These are phyloP conservation scores for Phylloscopus whistleri DNA, from an alignment of 2,113 vertebrate species.

Conservation along the genomic window DNA sequence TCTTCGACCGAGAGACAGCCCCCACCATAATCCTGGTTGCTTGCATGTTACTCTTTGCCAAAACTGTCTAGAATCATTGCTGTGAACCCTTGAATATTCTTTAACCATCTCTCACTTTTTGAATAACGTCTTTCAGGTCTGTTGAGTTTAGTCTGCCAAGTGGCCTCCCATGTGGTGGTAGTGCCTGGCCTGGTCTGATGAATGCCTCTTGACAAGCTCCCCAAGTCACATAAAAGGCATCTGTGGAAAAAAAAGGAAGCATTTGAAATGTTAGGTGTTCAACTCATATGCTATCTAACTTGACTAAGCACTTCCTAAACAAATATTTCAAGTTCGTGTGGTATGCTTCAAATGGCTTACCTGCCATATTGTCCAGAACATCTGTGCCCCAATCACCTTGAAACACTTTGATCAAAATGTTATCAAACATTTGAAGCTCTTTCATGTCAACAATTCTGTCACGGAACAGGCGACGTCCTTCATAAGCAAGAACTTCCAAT, in stretches of 20 bases:
- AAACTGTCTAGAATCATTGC: not conserved
- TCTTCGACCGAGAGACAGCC: not conserved
- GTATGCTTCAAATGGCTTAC: conserved; percentile 64
- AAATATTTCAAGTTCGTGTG: not conserved
- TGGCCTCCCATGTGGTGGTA: conserved; percentile 88
- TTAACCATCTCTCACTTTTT: conserved; percentile 78
- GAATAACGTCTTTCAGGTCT: conserved; percentile 88
- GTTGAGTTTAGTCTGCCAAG: conserved; percentile 82
- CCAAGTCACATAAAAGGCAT: conserved; percentile 92
- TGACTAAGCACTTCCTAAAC: not conserved
- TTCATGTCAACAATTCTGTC: conserved; percentile 88
- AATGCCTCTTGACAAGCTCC: conserved; percentile 76
- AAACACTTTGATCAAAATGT: conserved; percentile 85
- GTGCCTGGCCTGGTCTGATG: conserved; percentile 75
- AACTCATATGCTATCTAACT: not conserved
- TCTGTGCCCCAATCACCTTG: conserved; percentile 90
- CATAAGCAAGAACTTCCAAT: conserved; percentile 88
- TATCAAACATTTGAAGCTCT: conserved; percentile 87
- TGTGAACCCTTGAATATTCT: not conserved
- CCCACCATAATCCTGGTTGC: not conserved
- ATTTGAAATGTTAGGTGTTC: not conserved
- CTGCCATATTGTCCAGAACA: conserved; percentile 85
- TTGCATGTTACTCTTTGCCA: not conserved
- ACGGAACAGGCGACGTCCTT: conserved; percentile 89
- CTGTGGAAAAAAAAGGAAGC: conserved; percentile 66